Evolutionary conservation across 2,888 invertebrate genomes (phyloP).

Genomic region (Epistrophella euchroma): DNA sequence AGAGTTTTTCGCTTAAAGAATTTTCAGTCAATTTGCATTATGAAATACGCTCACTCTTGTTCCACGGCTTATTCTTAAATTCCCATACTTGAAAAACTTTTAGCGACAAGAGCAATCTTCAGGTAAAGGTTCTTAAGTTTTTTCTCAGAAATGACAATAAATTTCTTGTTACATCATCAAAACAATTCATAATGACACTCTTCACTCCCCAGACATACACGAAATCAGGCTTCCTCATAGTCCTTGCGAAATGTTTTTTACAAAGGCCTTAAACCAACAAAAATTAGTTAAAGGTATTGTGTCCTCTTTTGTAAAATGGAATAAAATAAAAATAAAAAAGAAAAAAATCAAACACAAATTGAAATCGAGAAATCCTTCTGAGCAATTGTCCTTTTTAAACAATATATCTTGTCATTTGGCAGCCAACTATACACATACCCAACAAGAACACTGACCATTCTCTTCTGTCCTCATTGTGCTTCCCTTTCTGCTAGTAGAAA

Average conservation of each 20-base stretch:
- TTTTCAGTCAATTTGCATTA: no score
- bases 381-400: constrained; percentile 64
- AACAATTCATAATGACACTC: background rate
- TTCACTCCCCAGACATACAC: background rate
- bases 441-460: constrained; percentile 35
- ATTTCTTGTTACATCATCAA: background rate
- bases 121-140: no score
- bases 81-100: no score
- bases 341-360: constrained; percentile 47
- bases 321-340: constrained; percentile 34
- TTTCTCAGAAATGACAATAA: no score
- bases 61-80: no score
- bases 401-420: constrained; percentile 62
- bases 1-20: no score
- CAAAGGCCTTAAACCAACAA: constrained; percentile 66
- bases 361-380: constrained; percentile 40
- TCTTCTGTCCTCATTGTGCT: background rate
- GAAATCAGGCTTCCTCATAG: background rate
- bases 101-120: no score
- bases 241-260: constrained; percentile 23
- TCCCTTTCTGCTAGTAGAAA: background rate
- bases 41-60: no score
- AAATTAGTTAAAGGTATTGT: constrained; percentile 67
- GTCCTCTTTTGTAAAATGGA: constrained; percentile 26
- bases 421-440: constrained; percentile 20